phyloP scores from a whole-genome alignment of 1,140 invertebrate genomes.

The Nasonia giraulti region DNA sequence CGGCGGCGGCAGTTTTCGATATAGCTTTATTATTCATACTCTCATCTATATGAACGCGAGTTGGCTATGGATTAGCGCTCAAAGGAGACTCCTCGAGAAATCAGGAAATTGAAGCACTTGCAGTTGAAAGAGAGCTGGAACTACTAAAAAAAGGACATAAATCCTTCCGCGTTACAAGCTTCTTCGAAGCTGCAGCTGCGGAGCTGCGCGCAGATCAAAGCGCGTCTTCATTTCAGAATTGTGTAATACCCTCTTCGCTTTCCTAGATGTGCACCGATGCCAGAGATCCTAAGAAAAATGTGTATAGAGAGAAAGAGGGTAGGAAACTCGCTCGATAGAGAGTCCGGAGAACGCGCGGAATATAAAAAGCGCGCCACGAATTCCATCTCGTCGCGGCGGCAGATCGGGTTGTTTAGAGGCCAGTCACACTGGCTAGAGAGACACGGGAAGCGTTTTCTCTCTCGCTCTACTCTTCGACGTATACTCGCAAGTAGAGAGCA shows the following conservation, averaged over 20 bases:
- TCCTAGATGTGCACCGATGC: background rate
- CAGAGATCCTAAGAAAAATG: background rate
- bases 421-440: conserved; percentile 5
- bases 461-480: conserved; percentile 7
- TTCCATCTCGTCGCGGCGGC: conserved; percentile 13
- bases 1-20: background rate
- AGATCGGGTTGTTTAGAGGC: conserved; percentile 38
- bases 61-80: background rate
- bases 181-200: background rate
- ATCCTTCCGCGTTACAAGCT: background rate
- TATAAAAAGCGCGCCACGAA: conserved; percentile 14
- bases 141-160: background rate
- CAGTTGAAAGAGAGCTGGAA: too few relatives aligned
- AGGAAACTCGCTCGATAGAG: conserved; percentile 6
- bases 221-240: background rate
- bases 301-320: background rate
- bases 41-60: background rate
- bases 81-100: background rate
- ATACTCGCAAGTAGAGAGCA: background rate
- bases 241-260: background rate
- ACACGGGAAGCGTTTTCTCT: background rate
- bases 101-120: conserved; percentile 1
- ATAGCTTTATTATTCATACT: background rate
- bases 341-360: background rate
- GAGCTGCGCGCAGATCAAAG: background rate